These are phyloP conservation scores for Scarus forsteni DNA, from an alignment of 2,797 vertebrate genomes.

Conservation along the genomic window DNA sequence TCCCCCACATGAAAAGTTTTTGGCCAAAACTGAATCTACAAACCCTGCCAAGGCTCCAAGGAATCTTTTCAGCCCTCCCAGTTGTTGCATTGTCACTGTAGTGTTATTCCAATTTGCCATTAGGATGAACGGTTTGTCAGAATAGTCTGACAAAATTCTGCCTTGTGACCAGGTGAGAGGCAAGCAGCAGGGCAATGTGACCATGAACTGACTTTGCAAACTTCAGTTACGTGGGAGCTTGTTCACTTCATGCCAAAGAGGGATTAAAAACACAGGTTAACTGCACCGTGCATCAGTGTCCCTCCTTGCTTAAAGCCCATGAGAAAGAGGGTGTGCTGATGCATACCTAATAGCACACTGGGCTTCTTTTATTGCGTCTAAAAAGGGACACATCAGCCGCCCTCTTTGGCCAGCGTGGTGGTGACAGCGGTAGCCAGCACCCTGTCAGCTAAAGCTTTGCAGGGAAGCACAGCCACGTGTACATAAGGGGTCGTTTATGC, in stretches of 20 bases:
- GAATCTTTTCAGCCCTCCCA: not conserved
- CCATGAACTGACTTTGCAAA: constrained; percentile 25
- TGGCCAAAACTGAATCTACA: not conserved
- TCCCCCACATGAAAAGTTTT: constrained; percentile 1
- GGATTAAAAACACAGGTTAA: constrained; percentile 57
- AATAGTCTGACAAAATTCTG: not conserved
- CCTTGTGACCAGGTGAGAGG: not conserved
- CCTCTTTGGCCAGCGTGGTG: constrained; percentile 30
- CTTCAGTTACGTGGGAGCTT: constrained; percentile 10
- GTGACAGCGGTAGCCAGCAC: constrained; percentile 55
- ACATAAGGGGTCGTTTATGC: constrained; percentile 21
- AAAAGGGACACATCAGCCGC: constrained; percentile 62
- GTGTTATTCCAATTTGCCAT: not conserved
- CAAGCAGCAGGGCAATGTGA: constrained; percentile 8
- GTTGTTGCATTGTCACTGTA: not conserved
- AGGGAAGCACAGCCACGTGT: not conserved
- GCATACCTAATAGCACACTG: constrained; percentile 65
- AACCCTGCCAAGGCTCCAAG: not conserved
- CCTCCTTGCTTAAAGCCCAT: constrained; percentile 40
- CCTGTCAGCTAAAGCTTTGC: constrained; percentile 34
- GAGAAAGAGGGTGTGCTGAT: constrained; percentile 50
- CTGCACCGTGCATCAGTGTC: constrained; percentile 23
- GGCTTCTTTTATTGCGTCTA: constrained; percentile 69
- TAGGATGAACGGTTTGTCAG: constrained; percentile 9
- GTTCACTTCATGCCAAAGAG: constrained; percentile 39